Conservation (phyloP, 2,797 vertebrate genomes). For the Menidia menidia region DNA sequence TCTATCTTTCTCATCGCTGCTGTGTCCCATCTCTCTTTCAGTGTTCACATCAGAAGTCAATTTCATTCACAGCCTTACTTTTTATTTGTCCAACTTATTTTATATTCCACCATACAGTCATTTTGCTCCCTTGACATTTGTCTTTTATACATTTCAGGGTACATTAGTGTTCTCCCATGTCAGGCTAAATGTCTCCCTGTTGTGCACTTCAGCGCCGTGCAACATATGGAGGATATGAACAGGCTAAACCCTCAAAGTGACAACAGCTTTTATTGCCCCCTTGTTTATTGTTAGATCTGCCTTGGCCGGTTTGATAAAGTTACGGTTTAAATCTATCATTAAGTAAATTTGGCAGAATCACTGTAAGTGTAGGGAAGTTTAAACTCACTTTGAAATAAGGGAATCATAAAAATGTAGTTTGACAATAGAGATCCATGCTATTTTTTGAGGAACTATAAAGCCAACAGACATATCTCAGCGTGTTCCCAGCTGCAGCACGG, state of each 20-base stretch:
- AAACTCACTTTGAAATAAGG: neutral
- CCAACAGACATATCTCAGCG: neutral
- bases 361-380: neutral
- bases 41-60: constrained; percentile 67
- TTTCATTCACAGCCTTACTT: constrained; percentile 68
- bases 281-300: neutral
- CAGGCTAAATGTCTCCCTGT: constrained; percentile 35
- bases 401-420: neutral
- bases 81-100: constrained; percentile 67
- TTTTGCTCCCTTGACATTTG: constrained; percentile 41
- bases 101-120: constrained; percentile 53
- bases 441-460: constrained; percentile 1
- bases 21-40: constrained; percentile 52
- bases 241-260: neutral
- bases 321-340: neutral
- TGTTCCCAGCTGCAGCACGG: neutral
- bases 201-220: constrained; percentile 32
- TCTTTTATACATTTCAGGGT: constrained; percentile 39
- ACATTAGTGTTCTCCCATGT: constrained; percentile 47
- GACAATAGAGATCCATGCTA: neutral
- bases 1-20: constrained; percentile 56
- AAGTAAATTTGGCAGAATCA: constrained; percentile 8
- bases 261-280: constrained; percentile 7
- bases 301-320: neutral
- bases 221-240: constrained; percentile 12